phyloP scores from a whole-genome alignment of 2,888 invertebrate species.

The Luffia ferchaultella region DNA sequence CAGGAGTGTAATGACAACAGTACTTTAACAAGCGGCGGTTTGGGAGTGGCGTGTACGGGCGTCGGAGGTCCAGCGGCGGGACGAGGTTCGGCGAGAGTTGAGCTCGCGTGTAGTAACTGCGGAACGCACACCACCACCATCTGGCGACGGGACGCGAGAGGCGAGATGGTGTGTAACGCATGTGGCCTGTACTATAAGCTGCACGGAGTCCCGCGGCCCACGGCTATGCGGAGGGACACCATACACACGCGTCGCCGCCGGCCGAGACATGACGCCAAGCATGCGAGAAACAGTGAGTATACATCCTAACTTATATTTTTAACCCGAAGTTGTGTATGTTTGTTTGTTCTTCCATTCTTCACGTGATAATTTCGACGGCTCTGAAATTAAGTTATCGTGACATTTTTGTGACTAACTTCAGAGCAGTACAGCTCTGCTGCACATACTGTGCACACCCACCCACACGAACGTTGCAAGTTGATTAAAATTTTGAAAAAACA shows the following conservation, averaged over 20 bases:
- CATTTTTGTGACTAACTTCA: too few relatives aligned
- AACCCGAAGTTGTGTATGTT: too few relatives aligned
- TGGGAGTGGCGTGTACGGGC: too few relatives aligned
- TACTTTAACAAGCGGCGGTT: background rate
- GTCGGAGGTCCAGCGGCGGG: slow-evolving; percentile 3
- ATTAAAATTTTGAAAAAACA: background rate
- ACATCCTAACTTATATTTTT: too few relatives aligned
- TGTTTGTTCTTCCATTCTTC: too few relatives aligned
- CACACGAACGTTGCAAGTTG: background rate
- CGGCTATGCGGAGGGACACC: slow-evolving; percentile 95
- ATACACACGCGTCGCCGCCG: slow-evolving; percentile 93
- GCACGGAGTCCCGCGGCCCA: slow-evolving; percentile 92
- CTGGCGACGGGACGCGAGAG: slow-evolving; percentile 95
- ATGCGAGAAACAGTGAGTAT: slow-evolving; percentile 57
- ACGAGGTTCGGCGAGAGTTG: slow-evolving; percentile 66
- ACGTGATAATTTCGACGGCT: too few relatives aligned
- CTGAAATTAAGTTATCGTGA: too few relatives aligned
- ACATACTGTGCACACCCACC: background rate
- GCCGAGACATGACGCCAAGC: slow-evolving; percentile 75
- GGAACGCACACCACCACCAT: slow-evolving; percentile 97
- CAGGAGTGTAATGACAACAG: background rate
- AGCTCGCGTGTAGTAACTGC: slow-evolving; percentile 95
- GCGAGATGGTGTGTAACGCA: slow-evolving; percentile 99
- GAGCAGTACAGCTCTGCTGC: too few relatives aligned
- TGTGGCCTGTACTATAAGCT: slow-evolving; percentile 98